A percentile compares a stretch with the other conserved stretches of the same genome.
These are phyloP conservation scores for Mesorhabditis sp. DNA, from an alignment of 2,888 invertebrate species.

Conservation along the genomic window DNA sequence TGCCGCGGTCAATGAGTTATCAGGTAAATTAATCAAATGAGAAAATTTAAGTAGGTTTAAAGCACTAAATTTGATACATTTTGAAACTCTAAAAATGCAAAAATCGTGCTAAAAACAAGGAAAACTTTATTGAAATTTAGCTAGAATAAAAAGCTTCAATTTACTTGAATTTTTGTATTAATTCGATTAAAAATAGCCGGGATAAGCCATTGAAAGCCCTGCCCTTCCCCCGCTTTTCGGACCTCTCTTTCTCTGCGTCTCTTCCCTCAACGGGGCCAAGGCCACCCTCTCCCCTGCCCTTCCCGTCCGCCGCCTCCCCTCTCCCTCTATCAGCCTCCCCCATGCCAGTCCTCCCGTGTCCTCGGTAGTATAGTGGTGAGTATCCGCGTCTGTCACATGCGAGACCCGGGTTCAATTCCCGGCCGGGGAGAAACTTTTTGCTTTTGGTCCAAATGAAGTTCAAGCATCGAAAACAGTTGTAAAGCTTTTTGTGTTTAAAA, in stretches of 20 bases:
- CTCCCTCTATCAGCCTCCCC: too few relatives aligned
- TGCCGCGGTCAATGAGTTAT: not conserved
- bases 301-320: too few relatives aligned
- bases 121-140: too few relatives aligned
- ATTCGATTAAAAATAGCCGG: too few relatives aligned
- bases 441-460: not conserved
- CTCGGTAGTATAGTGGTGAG: conserved; percentile 48
- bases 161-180: too few relatives aligned
- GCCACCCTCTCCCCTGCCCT: too few relatives aligned
- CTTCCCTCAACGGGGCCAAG: not conserved
- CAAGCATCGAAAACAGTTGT: too few relatives aligned
- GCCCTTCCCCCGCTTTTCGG: not conserved
- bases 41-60: not conserved
- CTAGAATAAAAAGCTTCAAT: too few relatives aligned
- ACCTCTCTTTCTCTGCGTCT: not conserved
- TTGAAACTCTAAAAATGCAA: not conserved
- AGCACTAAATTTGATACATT: not conserved
- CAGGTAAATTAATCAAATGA: not conserved
- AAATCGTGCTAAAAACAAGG: not conserved
- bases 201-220: too few relatives aligned
- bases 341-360: conserved; percentile 10
- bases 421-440: conserved; percentile 37
- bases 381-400: conserved; percentile 46
- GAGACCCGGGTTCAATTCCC: conserved; percentile 51
- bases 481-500: too few relatives aligned